A percentile compares a stretch with the other conserved stretches of the same genome.
Evolutionary conservation across 2,113 vertebrate species (phyloP).

Genomic region (Gambusia affinis): DNA sequence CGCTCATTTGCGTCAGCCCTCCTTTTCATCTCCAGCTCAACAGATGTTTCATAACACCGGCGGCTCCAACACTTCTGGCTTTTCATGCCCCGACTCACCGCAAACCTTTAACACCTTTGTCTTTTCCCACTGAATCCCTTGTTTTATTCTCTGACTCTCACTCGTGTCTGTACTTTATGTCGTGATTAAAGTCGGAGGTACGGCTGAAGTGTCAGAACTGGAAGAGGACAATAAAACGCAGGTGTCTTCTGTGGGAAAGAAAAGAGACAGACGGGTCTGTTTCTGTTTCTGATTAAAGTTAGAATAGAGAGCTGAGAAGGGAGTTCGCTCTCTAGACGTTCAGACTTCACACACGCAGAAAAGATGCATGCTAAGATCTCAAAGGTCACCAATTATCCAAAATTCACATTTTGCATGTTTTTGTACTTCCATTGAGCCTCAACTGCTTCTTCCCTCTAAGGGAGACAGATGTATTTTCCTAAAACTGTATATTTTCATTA

Average conservation of each 20-base stretch:
- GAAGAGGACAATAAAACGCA: constrained; percentile 77
- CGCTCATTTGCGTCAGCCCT: constrained; percentile 33
- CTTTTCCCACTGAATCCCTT: constrained; percentile 6
- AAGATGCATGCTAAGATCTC: neutral
- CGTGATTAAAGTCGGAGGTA: constrained; percentile 49
- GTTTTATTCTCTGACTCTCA: constrained; percentile 21
- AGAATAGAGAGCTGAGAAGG: constrained; percentile 13
- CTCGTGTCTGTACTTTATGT: constrained; percentile 25
- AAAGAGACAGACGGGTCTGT: constrained; percentile 23
- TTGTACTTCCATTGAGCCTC: too few species aligned
- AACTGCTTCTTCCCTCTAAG: too few species aligned
- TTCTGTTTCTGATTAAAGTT: constrained; percentile 69
- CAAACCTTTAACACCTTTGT: constrained; percentile 17
- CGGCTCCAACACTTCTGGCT: constrained; percentile 19
- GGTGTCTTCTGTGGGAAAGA: constrained; percentile 65
- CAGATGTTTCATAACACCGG: constrained; percentile 43
- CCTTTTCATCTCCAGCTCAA: constrained; percentile 26
- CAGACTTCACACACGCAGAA: neutral
- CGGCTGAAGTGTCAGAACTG: constrained; percentile 44
- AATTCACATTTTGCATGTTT: too few species aligned
- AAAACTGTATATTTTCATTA: too few species aligned
- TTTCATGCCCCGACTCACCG: constrained; percentile 18
- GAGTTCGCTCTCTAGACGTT: neutral
- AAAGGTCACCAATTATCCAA: too few species aligned
- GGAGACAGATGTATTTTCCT: too few species aligned